These are phyloP conservation scores for Struthidea cinerea DNA, from an alignment of 2,113 vertebrate species.

Conservation along the genomic window DNA sequence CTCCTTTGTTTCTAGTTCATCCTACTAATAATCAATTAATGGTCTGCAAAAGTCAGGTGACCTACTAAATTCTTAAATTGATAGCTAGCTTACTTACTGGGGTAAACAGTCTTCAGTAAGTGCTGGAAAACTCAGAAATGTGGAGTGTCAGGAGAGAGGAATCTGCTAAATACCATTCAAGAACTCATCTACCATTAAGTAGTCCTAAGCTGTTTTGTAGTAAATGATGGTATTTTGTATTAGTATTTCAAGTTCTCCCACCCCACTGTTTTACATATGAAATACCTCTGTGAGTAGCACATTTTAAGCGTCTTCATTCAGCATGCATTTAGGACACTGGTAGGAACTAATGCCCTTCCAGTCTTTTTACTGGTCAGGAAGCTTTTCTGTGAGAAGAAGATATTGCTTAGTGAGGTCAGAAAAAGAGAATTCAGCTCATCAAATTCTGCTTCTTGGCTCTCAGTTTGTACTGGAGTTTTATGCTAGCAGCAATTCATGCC, in stretches of 20 bases:
- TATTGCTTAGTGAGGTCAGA: neutral
- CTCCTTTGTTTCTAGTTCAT: neutral
- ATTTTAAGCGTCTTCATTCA: neutral
- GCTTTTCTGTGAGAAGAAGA: neutral
- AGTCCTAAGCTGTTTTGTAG: neutral
- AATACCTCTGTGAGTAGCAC: neutral
- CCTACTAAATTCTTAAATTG: neutral
- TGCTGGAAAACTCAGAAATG: neutral
- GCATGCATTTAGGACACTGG: neutral
- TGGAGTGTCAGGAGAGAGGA: neutral
- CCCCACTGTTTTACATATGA: neutral
- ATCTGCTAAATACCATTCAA: neutral
- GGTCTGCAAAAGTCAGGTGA: neutral
- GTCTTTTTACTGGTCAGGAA: neutral
- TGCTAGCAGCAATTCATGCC: neutral
- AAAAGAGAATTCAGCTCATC: neutral
- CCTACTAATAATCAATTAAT: neutral
- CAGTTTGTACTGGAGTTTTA: neutral
- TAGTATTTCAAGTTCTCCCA: neutral
- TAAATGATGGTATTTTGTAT: neutral
- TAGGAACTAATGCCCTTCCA: neutral
- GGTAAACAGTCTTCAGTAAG: neutral
- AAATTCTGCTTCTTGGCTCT: neutral
- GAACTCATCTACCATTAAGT: neutral
- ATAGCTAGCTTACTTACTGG: neutral